Conservation (phyloP, 2,113 vertebrate genomes). For the Syngnathoides biaculeatus region DNA sequence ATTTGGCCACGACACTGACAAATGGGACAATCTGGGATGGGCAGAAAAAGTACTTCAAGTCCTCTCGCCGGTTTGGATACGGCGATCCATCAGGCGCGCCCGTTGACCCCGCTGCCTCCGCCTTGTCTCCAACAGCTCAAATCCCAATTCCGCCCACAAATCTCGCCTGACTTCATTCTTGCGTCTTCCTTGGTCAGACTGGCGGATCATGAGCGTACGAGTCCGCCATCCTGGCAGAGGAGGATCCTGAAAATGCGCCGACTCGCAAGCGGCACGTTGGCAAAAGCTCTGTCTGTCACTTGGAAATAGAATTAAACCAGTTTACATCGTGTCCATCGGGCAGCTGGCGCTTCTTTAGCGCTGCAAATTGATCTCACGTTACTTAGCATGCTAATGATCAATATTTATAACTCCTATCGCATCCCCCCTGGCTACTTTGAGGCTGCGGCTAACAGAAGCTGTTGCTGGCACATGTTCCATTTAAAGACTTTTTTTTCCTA, state of each 20-base stretch:
- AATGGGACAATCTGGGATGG: slow-evolving; percentile 68
- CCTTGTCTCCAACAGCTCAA: slow-evolving; percentile 59
- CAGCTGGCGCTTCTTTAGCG: background rate
- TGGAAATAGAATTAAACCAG: background rate
- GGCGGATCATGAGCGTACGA: slow-evolving; percentile 32
- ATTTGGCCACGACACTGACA: slow-evolving; percentile 68
- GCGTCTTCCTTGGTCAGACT: slow-evolving; percentile 34
- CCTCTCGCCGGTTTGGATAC: slow-evolving; percentile 54
- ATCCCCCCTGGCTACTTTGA: slow-evolving; percentile 2
- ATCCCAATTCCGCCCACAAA: slow-evolving; percentile 61
- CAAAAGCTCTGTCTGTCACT: slow-evolving; percentile 15
- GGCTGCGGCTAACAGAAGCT: slow-evolving; percentile 2
- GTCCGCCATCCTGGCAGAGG: slow-evolving; percentile 30
- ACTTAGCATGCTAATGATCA: background rate
- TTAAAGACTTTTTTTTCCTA: background rate
- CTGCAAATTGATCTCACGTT: background rate
- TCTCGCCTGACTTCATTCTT: slow-evolving; percentile 51
- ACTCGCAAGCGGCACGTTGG: slow-evolving; percentile 17
- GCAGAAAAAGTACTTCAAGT: slow-evolving; percentile 68
- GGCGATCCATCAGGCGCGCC: slow-evolving; percentile 64
- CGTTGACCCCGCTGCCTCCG: slow-evolving; percentile 38
- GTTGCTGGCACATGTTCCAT: slow-evolving; percentile 1
- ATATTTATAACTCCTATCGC: background rate
- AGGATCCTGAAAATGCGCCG: slow-evolving; percentile 14
- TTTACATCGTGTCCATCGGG: background rate